Percentiles rank a stretch among this genome's conserved stretches.
These are phyloP conservation scores for Heteropelma amictum DNA, from an alignment of 2,888 invertebrate genomes.

Conservation along the genomic window DNA sequence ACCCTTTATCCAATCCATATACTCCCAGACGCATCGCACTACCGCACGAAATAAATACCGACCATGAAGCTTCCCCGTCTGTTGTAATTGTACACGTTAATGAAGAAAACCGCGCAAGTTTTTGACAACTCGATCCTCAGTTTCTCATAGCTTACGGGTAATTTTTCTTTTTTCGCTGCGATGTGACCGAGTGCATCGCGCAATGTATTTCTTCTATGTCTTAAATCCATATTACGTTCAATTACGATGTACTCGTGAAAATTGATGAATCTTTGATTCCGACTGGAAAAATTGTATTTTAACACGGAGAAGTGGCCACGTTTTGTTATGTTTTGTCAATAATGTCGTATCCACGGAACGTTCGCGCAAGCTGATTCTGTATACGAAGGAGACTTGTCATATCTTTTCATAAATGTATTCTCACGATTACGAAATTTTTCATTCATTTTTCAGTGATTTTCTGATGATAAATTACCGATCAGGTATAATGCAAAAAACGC, in stretches of 20 bases:
- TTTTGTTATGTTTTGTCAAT: constrained; percentile 60
- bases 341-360: constrained; percentile 48
- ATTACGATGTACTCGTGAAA: constrained; percentile 3
- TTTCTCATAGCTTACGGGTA: constrained; percentile 35
- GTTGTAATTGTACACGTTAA: neutral
- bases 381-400: neutral
- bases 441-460: too few species aligned
- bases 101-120: neutral
- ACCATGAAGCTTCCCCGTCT: constrained; percentile 63
- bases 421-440: too few species aligned
- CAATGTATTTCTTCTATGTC: constrained; percentile 44
- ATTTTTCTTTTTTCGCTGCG: constrained; percentile 23
- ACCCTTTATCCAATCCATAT: constrained; percentile 67
- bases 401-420: neutral
- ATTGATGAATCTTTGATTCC: constrained; percentile 2
- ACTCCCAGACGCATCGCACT: constrained; percentile 67
- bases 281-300: constrained; percentile 2
- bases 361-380: neutral
- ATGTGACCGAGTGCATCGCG: constrained; percentile 49
- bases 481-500: too few species aligned
- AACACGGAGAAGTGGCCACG: neutral
- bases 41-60: constrained; percentile 67
- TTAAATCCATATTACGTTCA: neutral
- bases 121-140: neutral
- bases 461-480: too few species aligned